Evolutionary conservation across 2,888 invertebrate species (phyloP).

Genomic region (Rutpela maculata): DNA sequence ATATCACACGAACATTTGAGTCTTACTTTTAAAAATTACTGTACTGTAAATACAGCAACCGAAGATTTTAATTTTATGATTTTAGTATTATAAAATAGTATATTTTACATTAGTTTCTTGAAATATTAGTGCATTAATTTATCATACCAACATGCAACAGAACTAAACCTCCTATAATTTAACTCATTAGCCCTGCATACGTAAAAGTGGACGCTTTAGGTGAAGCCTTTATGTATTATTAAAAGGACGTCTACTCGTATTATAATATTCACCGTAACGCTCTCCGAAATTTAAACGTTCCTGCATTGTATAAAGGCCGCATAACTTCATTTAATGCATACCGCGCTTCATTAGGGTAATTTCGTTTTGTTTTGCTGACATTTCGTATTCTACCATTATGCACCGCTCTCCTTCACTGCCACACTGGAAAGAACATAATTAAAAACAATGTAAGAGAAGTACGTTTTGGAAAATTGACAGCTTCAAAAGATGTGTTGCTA

Average conservation of each 20-base stretch:
- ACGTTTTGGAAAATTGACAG: neutral
- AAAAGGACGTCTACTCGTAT: neutral
- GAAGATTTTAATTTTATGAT: no score
- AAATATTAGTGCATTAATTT: no score
- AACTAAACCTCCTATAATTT: neutral
- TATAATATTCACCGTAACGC: constrained; percentile 7
- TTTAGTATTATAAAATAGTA: no score
- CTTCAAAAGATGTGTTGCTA: no score
- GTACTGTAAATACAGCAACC: no score
- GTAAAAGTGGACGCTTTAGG: neutral
- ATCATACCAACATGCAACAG: no score
- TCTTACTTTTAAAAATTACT: no score
- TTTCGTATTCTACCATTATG: constrained; percentile 34
- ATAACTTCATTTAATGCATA: constrained; percentile 26
- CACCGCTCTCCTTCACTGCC: neutral
- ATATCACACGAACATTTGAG: no score
- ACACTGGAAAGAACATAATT: neutral
- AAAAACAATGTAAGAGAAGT: neutral
- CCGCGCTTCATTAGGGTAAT: constrained; percentile 37
- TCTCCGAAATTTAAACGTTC: constrained; percentile 2
- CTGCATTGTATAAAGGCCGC: constrained; percentile 35
- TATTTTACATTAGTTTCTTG: no score
- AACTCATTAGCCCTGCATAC: neutral
- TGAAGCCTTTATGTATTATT: neutral
- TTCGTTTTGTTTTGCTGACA: constrained; percentile 34